These are phyloP conservation scores for Holacanthus passer DNA, from an alignment of 2,113 vertebrate species.

Conservation along the genomic window DNA sequence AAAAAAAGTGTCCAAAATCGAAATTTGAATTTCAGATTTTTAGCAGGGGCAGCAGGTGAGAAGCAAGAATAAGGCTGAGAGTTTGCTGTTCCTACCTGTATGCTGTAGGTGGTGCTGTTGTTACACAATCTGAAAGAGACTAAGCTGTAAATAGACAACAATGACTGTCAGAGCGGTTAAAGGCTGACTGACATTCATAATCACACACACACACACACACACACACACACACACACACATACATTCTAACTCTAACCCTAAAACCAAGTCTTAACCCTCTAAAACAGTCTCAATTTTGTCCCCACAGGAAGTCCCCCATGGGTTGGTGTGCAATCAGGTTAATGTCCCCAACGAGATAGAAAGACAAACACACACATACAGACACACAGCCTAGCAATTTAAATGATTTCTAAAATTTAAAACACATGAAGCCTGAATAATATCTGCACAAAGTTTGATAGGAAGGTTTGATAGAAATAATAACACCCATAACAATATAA, in stretches of 20 bases:
- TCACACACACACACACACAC: background rate
- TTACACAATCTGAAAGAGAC: conserved; percentile 35
- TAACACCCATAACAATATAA: background rate
- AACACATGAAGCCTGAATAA: background rate
- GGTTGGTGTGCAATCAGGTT: too few species aligned
- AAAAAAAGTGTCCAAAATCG: too few species aligned
- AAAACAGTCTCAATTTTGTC: too few species aligned
- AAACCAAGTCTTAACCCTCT: too few species aligned
- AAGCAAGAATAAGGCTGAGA: background rate
- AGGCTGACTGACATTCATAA: conserved; percentile 34
- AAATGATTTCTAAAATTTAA: background rate
- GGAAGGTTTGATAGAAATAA: background rate
- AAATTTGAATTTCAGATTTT: background rate
- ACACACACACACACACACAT: background rate
- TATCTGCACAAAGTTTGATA: background rate
- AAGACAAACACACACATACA: background rate
- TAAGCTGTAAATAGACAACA: background rate
- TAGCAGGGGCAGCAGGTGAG: background rate
- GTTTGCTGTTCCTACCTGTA: conserved; percentile 23
- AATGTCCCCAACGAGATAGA: too few species aligned
- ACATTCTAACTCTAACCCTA: too few species aligned
- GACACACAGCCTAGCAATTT: background rate
- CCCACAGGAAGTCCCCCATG: too few species aligned
- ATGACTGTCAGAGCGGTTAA: background rate
- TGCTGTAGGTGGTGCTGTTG: conserved; percentile 73